Conservation (phyloP, 2,113 vertebrate species). For the Speoplatyrhinus poulsoni region DNA sequence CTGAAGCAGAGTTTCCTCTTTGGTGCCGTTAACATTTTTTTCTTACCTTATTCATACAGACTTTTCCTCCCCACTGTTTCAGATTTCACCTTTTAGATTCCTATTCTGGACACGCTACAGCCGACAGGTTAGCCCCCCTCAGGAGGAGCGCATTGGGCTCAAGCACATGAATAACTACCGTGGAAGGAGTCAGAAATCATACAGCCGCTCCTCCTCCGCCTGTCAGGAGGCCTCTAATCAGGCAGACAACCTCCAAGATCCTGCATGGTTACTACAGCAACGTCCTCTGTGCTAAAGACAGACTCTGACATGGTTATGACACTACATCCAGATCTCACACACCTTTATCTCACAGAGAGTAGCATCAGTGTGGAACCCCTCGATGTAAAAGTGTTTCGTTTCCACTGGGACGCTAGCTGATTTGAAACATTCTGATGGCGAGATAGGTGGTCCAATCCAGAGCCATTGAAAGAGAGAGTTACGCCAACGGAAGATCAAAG, state of each 20-base stretch:
- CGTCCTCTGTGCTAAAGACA: slow-evolving; percentile 18
- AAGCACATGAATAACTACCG: too few relatives aligned
- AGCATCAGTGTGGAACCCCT: slow-evolving; percentile 4
- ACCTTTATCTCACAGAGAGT: neutral
- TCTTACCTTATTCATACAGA: neutral
- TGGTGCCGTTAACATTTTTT: neutral
- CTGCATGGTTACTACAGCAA: slow-evolving; percentile 14
- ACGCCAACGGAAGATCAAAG: too few relatives aligned
- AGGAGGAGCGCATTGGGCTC: too few relatives aligned
- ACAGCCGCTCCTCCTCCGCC: slow-evolving; percentile 9
- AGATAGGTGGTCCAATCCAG: too few relatives aligned
- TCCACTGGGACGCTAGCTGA: neutral
- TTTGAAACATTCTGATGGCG: too few relatives aligned
- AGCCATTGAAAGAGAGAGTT: too few relatives aligned
- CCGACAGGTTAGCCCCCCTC: too few relatives aligned
- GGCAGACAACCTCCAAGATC: slow-evolving; percentile 20
- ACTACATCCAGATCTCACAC: neutral
- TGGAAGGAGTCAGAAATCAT: slow-evolving; percentile 7
- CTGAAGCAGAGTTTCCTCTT: too few relatives aligned
- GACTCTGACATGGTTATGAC: slow-evolving; percentile 18
- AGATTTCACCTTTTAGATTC: too few relatives aligned
- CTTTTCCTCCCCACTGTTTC: neutral
- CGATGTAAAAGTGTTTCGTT: neutral
- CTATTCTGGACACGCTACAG: too few relatives aligned
- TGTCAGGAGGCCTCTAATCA: neutral